phyloP scores from a whole-genome alignment of 2,888 invertebrate species.

The Doris montereyensis region DNA sequence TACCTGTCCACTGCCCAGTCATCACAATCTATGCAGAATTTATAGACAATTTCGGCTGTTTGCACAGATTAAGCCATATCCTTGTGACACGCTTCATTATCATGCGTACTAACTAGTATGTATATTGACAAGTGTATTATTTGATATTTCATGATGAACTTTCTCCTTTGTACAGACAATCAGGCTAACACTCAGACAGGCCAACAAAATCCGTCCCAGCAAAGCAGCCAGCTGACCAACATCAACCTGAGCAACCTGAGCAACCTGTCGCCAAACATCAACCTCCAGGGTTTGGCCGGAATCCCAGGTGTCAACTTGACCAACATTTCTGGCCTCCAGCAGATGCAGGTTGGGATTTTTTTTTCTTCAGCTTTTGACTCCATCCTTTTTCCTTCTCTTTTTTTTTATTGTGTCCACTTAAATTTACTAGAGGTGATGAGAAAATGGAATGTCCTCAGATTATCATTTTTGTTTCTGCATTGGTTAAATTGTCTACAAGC shows the following conservation, averaged over 20 bases:
- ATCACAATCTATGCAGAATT: too few species aligned
- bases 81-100: too few species aligned
- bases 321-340: slow-evolving; percentile 64
- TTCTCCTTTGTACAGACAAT: too few species aligned
- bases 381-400: neutral
- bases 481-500: too few species aligned
- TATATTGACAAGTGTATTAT: too few species aligned
- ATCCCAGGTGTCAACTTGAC: slow-evolving; percentile 66
- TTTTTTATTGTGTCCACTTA: too few species aligned
- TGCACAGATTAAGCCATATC: too few species aligned
- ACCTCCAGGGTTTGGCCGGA: slow-evolving; percentile 65
- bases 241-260: slow-evolving; percentile 65
- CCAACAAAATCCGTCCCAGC: slow-evolving; percentile 20
- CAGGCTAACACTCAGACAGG: slow-evolving; percentile 11
- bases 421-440: neutral
- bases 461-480: too few species aligned
- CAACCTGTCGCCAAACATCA: slow-evolving; percentile 65
- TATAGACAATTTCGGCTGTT: too few species aligned
- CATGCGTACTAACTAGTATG: too few species aligned
- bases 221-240: slow-evolving; percentile 46
- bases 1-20: too few species aligned
- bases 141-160: too few species aligned
- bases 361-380: neutral
- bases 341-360: slow-evolving; percentile 58
- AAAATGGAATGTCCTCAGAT: neutral